A percentile compares a stretch with the other conserved stretches of the same genome.
Conservation (phyloP, 1,140 invertebrate species). For the Plectus sambesii region DNA sequence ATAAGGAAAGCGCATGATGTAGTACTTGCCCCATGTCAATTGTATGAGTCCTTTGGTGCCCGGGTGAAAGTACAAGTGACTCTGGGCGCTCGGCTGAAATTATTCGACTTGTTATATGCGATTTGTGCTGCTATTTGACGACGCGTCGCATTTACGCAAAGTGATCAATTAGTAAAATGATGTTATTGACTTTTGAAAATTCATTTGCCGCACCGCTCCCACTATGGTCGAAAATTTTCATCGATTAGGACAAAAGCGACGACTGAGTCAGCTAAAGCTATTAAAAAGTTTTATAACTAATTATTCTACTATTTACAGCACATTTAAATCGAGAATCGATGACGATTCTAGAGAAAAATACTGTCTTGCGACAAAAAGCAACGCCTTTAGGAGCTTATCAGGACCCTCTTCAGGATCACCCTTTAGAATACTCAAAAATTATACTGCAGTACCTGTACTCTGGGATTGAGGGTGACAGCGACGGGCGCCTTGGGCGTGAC, state of each 20-base stretch:
- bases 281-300: too few relatives aligned
- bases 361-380: too few relatives aligned
- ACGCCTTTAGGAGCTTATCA: too few relatives aligned
- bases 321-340: constrained; percentile 1
- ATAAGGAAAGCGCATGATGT: constrained; percentile 36
- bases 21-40: constrained; percentile 33
- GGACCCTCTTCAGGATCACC: too few relatives aligned
- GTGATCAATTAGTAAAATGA: too few relatives aligned
- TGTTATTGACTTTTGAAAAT: constrained; percentile 12
- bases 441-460: constrained; percentile 18
- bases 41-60: constrained; percentile 31
- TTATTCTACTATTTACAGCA: constrained; percentile 13
- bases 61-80: constrained; percentile 26
- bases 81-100: constrained; percentile 25
- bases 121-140: constrained; percentile 8
- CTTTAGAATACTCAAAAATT: too few relatives aligned
- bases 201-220: background rate
- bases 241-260: too few relatives aligned
- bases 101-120: constrained; percentile 8
- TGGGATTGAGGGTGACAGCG: constrained; percentile 53
- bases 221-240: too few relatives aligned
- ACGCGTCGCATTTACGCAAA: too few relatives aligned
- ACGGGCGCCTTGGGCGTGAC: constrained; percentile 82
- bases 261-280: constrained; percentile 15
- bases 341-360: too few relatives aligned